phyloP scores from a whole-genome alignment of 2,888 invertebrate species.

The Tubulanus polymorphus region DNA sequence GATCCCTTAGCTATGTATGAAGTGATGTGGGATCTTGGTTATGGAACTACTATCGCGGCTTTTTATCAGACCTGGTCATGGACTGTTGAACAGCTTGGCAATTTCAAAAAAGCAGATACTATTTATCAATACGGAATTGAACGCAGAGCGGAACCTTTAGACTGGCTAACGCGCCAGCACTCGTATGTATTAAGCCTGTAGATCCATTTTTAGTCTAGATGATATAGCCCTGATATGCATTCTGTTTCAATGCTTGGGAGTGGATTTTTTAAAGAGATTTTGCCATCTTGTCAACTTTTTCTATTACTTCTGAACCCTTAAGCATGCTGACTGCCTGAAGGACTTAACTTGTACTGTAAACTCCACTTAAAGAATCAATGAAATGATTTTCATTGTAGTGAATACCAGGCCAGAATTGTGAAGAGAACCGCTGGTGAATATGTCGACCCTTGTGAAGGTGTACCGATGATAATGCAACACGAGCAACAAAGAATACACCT shows the following conservation, averaged over 20 bases:
- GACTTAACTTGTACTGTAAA: too few relatives aligned
- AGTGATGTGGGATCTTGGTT: constrained; percentile 72
- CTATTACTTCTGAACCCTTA: too few relatives aligned
- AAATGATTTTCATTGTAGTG: constrained; percentile 56
- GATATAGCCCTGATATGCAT: too few relatives aligned
- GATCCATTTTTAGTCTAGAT: too few relatives aligned
- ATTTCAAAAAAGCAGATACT: constrained; percentile 77
- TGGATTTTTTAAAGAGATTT: too few relatives aligned
- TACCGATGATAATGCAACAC: too few relatives aligned
- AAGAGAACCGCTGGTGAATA: constrained; percentile 66
- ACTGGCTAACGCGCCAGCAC: constrained; percentile 57
- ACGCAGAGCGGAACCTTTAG: constrained; percentile 73
- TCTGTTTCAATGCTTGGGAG: too few relatives aligned
- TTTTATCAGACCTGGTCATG: constrained; percentile 89
- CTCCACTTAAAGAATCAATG: too few relatives aligned
- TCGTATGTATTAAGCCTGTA: constrained; percentile 27
- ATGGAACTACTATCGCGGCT: constrained; percentile 66
- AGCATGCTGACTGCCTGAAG: too few relatives aligned
- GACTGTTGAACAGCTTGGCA: constrained; percentile 75
- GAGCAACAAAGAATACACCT: constrained; percentile 75
- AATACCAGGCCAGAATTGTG: constrained; percentile 70
- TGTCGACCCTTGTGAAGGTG: constrained; percentile 31
- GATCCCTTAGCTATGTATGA: constrained; percentile 64
- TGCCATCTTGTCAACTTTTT: too few relatives aligned
- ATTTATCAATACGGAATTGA: constrained; percentile 75